Evolutionary conservation across 2,888 invertebrate species (phyloP), one percentile per base, ranked within the genome.

Genomic region (Psococerastis gibbosa): DNA sequence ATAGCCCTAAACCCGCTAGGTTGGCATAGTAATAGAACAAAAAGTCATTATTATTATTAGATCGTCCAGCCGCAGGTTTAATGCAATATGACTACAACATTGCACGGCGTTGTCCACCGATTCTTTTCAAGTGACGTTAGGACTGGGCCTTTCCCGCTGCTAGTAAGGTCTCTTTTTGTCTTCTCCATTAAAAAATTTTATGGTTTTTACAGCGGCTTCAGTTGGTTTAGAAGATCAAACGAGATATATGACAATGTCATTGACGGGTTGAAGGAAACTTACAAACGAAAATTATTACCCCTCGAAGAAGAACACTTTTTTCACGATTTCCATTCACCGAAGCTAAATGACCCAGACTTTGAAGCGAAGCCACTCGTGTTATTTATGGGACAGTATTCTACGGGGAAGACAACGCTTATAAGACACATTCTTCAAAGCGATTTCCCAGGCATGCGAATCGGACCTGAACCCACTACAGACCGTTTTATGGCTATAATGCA

Each of bases 331-430:
- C 69, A 70, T 53, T 67, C 67, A n/a, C 69, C 69, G 3, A 60
- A 62, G 33, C 55, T 70, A 43, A 64, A 66, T 54, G 72, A 73
- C 56, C 67, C 72, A 2, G 73, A 75, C 58, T 74, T 74, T 56
- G 71, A 71, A 53, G 71, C 73, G 17, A 71, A 71, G 52, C 74
- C 74, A n/a, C 71, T 74, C 71, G 69, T 74, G 41, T 58, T 74
- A 47, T 58, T 74, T 13, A 70, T 74, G 42, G 74, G 74, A 5
- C 74, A 74, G 53, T 74, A 74, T 55, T 73, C 73, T 3, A 74
- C 73, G 2, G 74, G 74, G 41, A 74, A 75, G 55, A 68, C 68
- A 2, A 67, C 68, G 0, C 67, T 68, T 51, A 67, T 68, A 43
- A 57, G 61, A 43, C 73, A 73, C 52, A 56, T 75, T 2, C 56